Evolutionary conservation across 2,797 vertebrate genomes (phyloP).

Genomic region (Siniperca scherzeri): DNA sequence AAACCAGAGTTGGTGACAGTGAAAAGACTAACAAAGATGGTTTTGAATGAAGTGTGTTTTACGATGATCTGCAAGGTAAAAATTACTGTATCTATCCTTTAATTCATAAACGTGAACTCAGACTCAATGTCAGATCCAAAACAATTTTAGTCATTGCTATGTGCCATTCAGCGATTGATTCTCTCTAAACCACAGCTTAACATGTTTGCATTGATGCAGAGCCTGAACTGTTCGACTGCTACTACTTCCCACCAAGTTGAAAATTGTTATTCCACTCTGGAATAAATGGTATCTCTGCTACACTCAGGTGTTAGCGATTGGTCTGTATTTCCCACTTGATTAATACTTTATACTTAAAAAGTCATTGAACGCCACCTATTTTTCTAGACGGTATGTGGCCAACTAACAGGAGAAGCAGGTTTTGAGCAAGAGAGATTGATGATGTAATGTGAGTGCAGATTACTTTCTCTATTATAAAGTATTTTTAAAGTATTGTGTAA

Average conservation of each 20-base stretch:
- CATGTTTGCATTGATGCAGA: not conserved
- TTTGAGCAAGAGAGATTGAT: not conserved
- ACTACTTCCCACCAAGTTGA: not conserved
- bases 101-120: not conserved
- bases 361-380: not conserved
- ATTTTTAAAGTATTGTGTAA: not conserved
- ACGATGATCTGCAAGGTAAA: too few relatives aligned
- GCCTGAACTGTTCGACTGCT: not conserved
- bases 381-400: not conserved
- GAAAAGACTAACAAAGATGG: too few relatives aligned
- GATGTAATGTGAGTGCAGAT: not conserved
- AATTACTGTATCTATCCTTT: too few relatives aligned
- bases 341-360: not conserved
- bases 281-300: not conserved
- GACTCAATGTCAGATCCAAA: not conserved
- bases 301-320: not conserved
- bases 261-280: not conserved
- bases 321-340: not conserved
- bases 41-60: too few relatives aligned
- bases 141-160: not conserved
- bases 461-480: not conserved
- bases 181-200: not conserved
- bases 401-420: not conserved
- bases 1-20: too few relatives aligned
- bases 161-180: not conserved